These are phyloP conservation scores for Lepus timidus DNA, from an alignment of 2,113 vertebrate species.

Conservation along the genomic window DNA sequence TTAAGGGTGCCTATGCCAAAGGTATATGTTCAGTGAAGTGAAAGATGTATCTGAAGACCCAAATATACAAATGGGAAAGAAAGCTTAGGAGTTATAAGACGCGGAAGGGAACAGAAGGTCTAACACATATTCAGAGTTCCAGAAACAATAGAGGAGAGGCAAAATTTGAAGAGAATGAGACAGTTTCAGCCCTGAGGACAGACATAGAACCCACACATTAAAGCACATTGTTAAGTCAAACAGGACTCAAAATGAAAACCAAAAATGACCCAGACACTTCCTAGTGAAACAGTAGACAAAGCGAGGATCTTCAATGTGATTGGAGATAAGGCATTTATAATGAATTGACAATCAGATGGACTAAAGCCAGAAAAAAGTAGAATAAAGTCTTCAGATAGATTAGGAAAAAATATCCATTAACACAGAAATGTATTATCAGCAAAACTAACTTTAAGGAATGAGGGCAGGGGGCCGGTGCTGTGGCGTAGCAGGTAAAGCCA, in stretches of 20 bases:
- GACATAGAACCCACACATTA: background rate
- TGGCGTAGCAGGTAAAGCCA: too few species aligned
- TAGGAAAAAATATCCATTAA: background rate
- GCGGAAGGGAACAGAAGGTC: background rate
- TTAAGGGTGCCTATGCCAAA: background rate
- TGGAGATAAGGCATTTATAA: background rate
- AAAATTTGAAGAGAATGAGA: background rate
- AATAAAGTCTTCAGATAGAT: background rate
- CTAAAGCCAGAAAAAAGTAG: background rate
- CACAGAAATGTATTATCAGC: background rate
- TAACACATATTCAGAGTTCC: background rate
- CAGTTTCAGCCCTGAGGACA: background rate
- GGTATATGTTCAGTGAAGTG: background rate
- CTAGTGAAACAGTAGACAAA: background rate
- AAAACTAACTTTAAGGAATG: slow-evolving; percentile 35
- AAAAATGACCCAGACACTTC: background rate
- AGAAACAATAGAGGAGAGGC: background rate
- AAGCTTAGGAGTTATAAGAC: background rate
- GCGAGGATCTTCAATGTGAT: background rate
- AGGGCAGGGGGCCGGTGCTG: too few species aligned
- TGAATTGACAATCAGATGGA: background rate
- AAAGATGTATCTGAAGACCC: background rate
- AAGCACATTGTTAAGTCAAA: background rate
- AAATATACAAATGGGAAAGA: background rate
- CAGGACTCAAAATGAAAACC: background rate